phyloP scores from a whole-genome alignment of 2,888 invertebrate genomes.

The Adelphocoris suturalis region DNA sequence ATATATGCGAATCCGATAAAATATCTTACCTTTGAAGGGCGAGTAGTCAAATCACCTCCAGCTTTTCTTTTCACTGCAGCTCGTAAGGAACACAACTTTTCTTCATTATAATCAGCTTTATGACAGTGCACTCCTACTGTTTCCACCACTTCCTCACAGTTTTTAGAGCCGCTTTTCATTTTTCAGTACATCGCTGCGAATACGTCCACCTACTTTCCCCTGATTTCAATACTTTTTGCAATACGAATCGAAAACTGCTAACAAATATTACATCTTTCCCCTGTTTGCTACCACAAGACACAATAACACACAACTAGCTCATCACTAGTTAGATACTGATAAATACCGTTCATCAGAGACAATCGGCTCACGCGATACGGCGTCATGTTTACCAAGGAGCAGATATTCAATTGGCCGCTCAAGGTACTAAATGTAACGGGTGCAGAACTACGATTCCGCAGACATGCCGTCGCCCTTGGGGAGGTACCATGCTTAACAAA shows the following conservation, averaged over 20 bases:
- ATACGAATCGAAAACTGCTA: neutral
- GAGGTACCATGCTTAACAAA: too few species aligned
- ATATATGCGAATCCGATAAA: neutral
- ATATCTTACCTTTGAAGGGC: neutral
- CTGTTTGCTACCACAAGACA: neutral
- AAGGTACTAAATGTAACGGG: neutral
- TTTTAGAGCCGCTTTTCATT: neutral
- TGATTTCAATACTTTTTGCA: conserved; percentile 1
- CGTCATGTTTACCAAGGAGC: neutral
- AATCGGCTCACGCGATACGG: conserved; percentile 1
- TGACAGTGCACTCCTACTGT: neutral
- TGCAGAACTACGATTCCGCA: neutral
- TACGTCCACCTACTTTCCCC: neutral
- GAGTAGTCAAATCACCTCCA: neutral
- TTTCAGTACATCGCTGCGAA: neutral
- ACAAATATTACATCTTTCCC: neutral
- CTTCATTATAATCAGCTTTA: neutral
- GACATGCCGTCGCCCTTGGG: too few species aligned
- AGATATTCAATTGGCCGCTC: conserved; percentile 1
- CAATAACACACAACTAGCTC: neutral
- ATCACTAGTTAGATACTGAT: neutral
- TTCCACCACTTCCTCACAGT: neutral
- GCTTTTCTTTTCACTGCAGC: conserved; percentile 40
- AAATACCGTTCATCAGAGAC: neutral
- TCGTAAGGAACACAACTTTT: conserved; percentile 15